Evolutionary conservation across 2,797 vertebrate genomes (phyloP).

Genomic region (Australoheros facetus): DNA sequence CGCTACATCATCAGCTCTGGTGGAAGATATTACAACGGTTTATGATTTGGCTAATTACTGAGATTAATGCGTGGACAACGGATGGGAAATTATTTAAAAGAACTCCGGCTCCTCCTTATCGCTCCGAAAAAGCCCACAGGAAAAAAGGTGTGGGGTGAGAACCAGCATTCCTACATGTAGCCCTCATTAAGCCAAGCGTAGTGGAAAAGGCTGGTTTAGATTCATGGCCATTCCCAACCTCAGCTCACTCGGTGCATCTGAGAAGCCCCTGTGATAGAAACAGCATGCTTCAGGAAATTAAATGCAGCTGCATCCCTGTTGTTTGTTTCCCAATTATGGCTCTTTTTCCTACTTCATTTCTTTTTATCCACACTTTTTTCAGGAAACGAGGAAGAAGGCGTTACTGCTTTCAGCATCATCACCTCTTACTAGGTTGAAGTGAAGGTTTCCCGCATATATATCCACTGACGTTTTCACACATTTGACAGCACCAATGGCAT

Average conservation of each 20-base stretch:
- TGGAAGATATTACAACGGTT: constrained; percentile 30
- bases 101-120: constrained; percentile 32
- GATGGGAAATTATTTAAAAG: constrained; percentile 29
- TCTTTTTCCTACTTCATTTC: constrained; percentile 23
- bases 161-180: constrained; percentile 59
- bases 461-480: constrained; percentile 10
- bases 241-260: constrained; percentile 63
- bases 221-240: constrained; percentile 69
- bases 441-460: constrained; percentile 23
- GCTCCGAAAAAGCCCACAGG: constrained; percentile 32
- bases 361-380: not conserved
- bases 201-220: constrained; percentile 70
- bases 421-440: constrained; percentile 7
- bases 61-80: constrained; percentile 8
- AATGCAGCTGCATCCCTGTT: constrained; percentile 72
- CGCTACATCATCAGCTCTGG: not conserved
- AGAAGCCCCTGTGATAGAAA: constrained; percentile 74
- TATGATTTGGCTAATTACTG: constrained; percentile 16
- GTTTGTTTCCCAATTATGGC: constrained; percentile 62
- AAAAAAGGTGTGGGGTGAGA: constrained; percentile 64
- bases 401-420: not conserved
- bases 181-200: constrained; percentile 65
- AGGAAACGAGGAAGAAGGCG: constrained; percentile 13
- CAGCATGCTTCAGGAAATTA: constrained; percentile 76
- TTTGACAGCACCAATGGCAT: constrained; percentile 23